Evolutionary conservation across 1,140 invertebrate genomes (phyloP).

Genomic region (Drosophila virilis): DNA sequence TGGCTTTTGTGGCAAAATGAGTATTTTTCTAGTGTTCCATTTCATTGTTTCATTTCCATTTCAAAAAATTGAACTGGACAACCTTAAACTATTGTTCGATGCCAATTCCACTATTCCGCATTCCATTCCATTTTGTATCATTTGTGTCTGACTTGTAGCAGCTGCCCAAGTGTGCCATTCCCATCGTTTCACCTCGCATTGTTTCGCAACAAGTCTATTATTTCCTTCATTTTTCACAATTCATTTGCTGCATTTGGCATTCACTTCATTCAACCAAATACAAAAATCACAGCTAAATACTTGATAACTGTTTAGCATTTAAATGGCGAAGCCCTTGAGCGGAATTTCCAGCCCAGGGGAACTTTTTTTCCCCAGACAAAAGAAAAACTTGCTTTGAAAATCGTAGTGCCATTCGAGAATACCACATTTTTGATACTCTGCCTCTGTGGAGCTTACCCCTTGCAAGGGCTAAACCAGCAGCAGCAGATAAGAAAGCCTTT

Average conservation of each 20-base stretch:
- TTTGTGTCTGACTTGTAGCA: neutral
- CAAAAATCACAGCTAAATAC: slow-evolving; percentile 17
- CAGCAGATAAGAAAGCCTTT: too few species aligned
- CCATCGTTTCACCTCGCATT: neutral
- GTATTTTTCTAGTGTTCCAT: neutral
- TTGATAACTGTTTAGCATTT: slow-evolving; percentile 23
- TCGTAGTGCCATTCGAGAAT: neutral
- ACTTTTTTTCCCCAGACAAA: slow-evolving; percentile 8
- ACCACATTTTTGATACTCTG: neutral
- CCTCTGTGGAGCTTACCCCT: too few species aligned
- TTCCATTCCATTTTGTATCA: neutral
- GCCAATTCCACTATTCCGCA: too few species aligned
- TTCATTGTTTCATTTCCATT: slow-evolving; percentile 1
- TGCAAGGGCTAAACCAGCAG: too few species aligned
- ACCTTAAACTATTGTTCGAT: too few species aligned
- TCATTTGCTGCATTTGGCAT: slow-evolving; percentile 1
- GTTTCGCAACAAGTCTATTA: neutral
- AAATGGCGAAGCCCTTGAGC: slow-evolving; percentile 23
- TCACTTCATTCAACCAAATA: neutral
- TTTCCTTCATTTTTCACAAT: neutral
- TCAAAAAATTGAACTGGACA: too few species aligned
- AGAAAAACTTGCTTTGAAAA: slow-evolving; percentile 22
- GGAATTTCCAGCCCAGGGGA: slow-evolving; percentile 26
- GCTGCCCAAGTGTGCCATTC: slow-evolving; percentile 2
- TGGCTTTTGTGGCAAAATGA: too few species aligned